Evolutionary conservation across 2,113 vertebrate species (phyloP).

Genomic region (Neolamprologus modestus): DNA sequence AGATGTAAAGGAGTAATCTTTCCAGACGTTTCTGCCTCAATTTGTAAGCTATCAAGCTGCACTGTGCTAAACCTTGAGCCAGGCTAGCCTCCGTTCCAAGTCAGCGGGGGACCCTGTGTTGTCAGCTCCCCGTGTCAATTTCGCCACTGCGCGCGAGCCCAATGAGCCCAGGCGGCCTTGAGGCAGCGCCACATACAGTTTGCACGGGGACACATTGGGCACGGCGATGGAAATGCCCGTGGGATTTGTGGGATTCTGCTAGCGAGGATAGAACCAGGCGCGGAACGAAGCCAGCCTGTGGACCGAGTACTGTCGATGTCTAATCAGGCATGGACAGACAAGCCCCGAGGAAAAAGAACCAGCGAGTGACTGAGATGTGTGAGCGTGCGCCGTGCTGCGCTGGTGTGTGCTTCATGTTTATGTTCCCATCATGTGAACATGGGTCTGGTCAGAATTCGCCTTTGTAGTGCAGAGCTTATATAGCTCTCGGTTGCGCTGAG

Average conservation of each 20-base stretch:
- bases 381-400: neutral
- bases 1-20: constrained; percentile 2
- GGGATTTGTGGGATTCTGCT: constrained; percentile 41
- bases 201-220: constrained; percentile 38
- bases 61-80: neutral
- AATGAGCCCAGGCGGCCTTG: constrained; percentile 26
- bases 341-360: constrained; percentile 47
- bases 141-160: constrained; percentile 16
- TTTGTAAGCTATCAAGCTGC: neutral
- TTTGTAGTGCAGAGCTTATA: neutral
- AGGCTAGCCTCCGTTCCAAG: neutral
- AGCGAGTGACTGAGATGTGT: constrained; percentile 20
- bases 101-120: constrained; percentile 21
- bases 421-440: neutral
- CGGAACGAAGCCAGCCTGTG: constrained; percentile 48
- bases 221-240: constrained; percentile 27
- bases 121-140: constrained; percentile 39
- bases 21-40: neutral
- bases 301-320: constrained; percentile 56
- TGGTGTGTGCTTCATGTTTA: neutral
- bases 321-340: constrained; percentile 62
- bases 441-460: neutral
- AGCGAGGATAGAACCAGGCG: constrained; percentile 16
- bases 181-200: constrained; percentile 28
- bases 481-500: neutral